Evolutionary conservation across 2,888 invertebrate species (phyloP).

Genomic region (Ceratothoa steindachneri): DNA sequence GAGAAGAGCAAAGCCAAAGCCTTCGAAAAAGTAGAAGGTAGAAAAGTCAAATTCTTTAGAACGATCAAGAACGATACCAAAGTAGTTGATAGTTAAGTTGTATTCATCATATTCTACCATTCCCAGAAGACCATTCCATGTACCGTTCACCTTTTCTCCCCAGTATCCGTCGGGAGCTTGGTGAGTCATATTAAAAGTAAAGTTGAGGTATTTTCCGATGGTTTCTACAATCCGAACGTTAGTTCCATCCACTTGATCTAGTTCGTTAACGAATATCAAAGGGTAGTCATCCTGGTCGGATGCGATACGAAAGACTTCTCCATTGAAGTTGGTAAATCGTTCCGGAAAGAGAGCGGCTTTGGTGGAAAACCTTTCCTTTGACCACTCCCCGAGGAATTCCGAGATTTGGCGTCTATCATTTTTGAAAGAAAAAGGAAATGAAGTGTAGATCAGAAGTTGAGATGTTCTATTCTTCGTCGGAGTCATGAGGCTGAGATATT

Average conservation of each 20-base stretch:
- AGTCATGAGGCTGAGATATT: not conserved
- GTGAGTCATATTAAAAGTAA: slow-evolving; percentile 18
- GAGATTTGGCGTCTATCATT: not conserved
- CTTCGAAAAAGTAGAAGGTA: slow-evolving; percentile 29
- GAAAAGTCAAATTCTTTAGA: slow-evolving; percentile 27
- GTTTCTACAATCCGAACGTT: slow-evolving; percentile 22
- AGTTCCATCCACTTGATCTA: slow-evolving; percentile 18
- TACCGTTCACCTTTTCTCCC: slow-evolving; percentile 31
- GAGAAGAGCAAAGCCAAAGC: slow-evolving; percentile 13
- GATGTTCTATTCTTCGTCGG: not conserved
- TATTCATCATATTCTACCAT: slow-evolving; percentile 23
- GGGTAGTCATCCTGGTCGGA: slow-evolving; percentile 32
- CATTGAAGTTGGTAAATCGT: slow-evolving; percentile 22
- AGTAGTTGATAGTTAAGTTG: slow-evolving; percentile 33
- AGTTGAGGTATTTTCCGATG: slow-evolving; percentile 28
- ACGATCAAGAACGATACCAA: slow-evolving; percentile 22
- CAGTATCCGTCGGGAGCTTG: slow-evolving; percentile 24
- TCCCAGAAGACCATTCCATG: slow-evolving; percentile 34
- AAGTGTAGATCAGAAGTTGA: not conserved
- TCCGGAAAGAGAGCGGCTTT: slow-evolving; percentile 19
- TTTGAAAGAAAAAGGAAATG: not conserved
- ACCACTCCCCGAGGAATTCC: not conserved
- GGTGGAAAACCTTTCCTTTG: not conserved
- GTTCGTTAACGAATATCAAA: slow-evolving; percentile 14
- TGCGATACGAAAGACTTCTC: slow-evolving; percentile 23